phyloP scores from a whole-genome alignment of 2,113 vertebrate genomes.

The Sclerurus mexicanus region DNA sequence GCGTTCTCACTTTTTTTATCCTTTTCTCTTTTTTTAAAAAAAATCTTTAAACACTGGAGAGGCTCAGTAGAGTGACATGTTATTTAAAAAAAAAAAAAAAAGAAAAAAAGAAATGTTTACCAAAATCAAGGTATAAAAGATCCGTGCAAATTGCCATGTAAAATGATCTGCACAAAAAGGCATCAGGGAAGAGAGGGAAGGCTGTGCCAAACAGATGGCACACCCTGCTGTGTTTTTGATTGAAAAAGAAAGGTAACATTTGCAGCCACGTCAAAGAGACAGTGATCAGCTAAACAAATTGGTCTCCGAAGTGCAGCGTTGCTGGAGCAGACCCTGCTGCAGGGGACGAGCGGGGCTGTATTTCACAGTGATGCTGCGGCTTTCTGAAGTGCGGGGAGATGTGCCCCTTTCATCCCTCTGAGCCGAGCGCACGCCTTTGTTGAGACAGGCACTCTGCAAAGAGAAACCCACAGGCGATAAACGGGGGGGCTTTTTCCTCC shows the following conservation, averaged over 20 bases:
- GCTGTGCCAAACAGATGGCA: constrained; percentile 92
- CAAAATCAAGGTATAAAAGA: constrained; percentile 74
- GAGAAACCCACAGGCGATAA: background rate
- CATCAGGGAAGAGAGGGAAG: constrained; percentile 78
- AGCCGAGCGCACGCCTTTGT: constrained; percentile 70
- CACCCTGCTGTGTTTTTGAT: constrained; percentile 92
- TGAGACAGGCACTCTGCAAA: constrained; percentile 40
- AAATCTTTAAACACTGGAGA: background rate
- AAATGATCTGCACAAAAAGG: constrained; percentile 88
- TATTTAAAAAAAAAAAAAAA: constrained; percentile 11
- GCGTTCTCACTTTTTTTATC: background rate
- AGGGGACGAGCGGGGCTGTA: constrained; percentile 77
- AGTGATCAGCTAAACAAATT: constrained; percentile 91
- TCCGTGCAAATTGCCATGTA: constrained; percentile 80
- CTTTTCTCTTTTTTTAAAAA: background rate
- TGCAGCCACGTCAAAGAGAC: constrained; percentile 89
- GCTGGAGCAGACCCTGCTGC: constrained; percentile 81
- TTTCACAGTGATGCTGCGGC: constrained; percentile 81
- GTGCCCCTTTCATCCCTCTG: constrained; percentile 46
- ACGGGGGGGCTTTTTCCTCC: rapidly evolving
- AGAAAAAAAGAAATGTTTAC: constrained; percentile 71
- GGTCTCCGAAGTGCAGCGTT: constrained; percentile 86
- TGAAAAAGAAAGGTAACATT: constrained; percentile 93
- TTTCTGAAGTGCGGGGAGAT: constrained; percentile 63
- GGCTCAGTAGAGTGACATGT: constrained; percentile 27